Base-by-base conservation (phyloP, 2,113 vertebrate genomes). In the Epinephelus fuscoguttatus region DNA sequence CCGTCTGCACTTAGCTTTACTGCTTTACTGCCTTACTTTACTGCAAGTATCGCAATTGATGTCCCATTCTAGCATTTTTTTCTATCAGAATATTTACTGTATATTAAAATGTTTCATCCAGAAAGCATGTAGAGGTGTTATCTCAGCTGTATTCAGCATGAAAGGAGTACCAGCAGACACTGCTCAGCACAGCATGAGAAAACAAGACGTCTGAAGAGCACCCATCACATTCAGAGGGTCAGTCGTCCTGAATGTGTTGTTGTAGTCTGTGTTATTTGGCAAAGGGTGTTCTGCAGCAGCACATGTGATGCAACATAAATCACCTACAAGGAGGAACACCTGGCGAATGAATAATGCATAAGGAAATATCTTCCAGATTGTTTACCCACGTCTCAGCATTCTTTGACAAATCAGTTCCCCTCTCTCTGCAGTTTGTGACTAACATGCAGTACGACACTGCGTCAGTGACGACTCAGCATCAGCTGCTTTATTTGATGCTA, bases 401-500 rank as follows among this genome's bases (percentile, higher is more conserved):
- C 5, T 33, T 21, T 45, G 71, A 74, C 45, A 27, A 4, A 17
- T 10, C 37, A 17, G 6, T 57, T 42, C 66, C 55, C 37, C 66
- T 37, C 19, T 37, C 11, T 62, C 23, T n/a, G 18, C 17, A 59
- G 55, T 60, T 60, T 37, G 1, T 69, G 55, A 69, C 74, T 68
- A 18, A 49, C 52, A 68, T 7, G 15, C 30, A 13, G 1, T 8
- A 11, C 23, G 2, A 1, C 19, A 33, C 27, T 33, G 19, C 7
- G 4, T 3, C 27, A 25, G 25, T 33, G 30, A 30, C 23, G 49
- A 19, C 49, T 81, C 55, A 77, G 27, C 55, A 73, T 67, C 73
- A 73, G 73, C 60, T 72, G 61, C 59, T 70, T 56, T 8, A 23
- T 74, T 72, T 66, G 15, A 40, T 40, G 30, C 45, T 67, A 53